Evolutionary conservation across 2,888 invertebrate species (phyloP).

Genomic region (Bembecia ichneumoniformis): DNA sequence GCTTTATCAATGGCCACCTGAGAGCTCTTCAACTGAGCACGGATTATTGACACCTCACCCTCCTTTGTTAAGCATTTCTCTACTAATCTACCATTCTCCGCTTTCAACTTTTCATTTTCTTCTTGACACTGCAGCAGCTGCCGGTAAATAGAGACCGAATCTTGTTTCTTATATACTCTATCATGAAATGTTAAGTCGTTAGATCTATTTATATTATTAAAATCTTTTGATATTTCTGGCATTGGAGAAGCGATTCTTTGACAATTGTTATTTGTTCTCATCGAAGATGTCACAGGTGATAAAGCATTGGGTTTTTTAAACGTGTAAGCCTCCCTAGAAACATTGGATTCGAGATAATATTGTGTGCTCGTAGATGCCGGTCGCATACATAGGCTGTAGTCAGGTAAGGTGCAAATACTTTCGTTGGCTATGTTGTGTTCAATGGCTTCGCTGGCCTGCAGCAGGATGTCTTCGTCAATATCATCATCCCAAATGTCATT

Average conservation of each 20-base stretch:
- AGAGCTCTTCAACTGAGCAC: constrained; percentile 64
- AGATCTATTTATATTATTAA: constrained; percentile 19
- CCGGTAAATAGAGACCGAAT: constrained; percentile 38
- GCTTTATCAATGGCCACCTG: constrained; percentile 57
- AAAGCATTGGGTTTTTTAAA: constrained; percentile 47
- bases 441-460: constrained; percentile 61
- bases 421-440: constrained; percentile 43
- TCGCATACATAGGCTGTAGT: constrained; percentile 53
- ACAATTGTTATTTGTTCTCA: constrained; percentile 46
- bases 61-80: constrained; percentile 70
- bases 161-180: constrained; percentile 39
- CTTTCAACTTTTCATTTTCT: constrained; percentile 53
- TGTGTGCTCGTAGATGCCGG: constrained; percentile 57
- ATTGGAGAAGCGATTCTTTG: constrained; percentile 52
- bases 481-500: constrained; percentile 58
- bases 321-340: constrained; percentile 35
- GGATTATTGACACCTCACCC: constrained; percentile 70
- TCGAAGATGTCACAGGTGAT: constrained; percentile 28
- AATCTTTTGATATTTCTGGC: constrained; percentile 38
- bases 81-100: constrained; percentile 54
- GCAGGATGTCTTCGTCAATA: constrained; percentile 58
- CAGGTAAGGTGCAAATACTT: constrained; percentile 33
- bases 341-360: constrained; percentile 29
- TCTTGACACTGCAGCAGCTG: constrained; percentile 49
- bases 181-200: constrained; percentile 46